Evolutionary conservation across 2,113 vertebrate genomes (phyloP).

Genomic region (Plestiodon gilberti): DNA sequence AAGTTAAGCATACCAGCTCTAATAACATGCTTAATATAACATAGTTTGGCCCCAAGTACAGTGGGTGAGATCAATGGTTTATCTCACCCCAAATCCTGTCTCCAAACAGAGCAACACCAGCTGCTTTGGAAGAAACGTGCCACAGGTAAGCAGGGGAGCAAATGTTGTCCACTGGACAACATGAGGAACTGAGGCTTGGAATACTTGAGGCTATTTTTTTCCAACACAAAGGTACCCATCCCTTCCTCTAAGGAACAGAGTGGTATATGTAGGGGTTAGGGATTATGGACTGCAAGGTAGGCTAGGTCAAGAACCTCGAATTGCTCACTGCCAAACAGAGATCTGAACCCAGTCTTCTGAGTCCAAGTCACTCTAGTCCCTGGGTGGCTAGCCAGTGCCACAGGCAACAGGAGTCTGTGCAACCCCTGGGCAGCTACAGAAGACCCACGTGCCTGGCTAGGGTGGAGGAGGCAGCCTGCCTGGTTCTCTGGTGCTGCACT

Average conservation of each 20-base stretch:
- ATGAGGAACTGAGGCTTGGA: not conserved
- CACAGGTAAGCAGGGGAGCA: not conserved
- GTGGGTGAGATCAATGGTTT: not conserved
- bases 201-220: not conserved
- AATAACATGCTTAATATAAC: too few relatives aligned
- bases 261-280: not conserved
- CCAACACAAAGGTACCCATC: not conserved
- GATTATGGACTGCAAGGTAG: too few relatives aligned
- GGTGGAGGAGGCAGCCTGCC: not conserved
- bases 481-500: not conserved
- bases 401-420: not conserved
- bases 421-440: too few relatives aligned
- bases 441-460: too few relatives aligned
- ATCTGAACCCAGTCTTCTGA: not conserved
- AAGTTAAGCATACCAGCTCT: not conserved
- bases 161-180: not conserved
- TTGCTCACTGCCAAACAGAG: not conserved
- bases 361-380: not conserved
- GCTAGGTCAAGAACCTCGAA: not conserved
- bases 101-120: not conserved
- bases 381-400: too few relatives aligned
- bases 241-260: not conserved
- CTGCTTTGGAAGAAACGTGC: not conserved
- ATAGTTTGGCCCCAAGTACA: too few relatives aligned
- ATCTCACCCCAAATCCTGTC: not conserved